Evolutionary conservation across 1,140 invertebrate species (phyloP).

Genomic region (Macrocentrus cingulum): DNA sequence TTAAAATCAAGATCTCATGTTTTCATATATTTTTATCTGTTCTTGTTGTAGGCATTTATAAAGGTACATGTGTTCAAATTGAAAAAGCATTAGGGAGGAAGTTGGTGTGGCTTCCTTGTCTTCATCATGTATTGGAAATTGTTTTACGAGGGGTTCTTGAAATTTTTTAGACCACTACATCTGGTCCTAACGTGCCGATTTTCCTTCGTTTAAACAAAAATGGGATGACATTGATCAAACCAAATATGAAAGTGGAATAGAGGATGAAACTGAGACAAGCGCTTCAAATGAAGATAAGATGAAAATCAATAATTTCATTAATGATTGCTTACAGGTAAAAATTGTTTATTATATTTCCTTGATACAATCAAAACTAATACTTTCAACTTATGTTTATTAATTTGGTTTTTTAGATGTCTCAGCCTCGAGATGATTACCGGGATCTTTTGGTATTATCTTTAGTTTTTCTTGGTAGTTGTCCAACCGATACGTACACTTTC

Average conservation of each 20-base stretch:
- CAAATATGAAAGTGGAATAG: conserved; percentile 6
- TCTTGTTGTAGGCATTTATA: neutral
- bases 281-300: conserved; percentile 7
- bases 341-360: neutral
- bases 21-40: too few species aligned
- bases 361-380: neutral
- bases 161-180: neutral
- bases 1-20: too few species aligned
- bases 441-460: conserved; percentile 29
- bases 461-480: conserved; percentile 28
- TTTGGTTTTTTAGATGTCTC: conserved; percentile 7
- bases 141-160: neutral
- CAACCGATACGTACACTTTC: conserved; percentile 14
- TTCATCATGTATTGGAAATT: conserved; percentile 2
- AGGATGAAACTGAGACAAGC: conserved; percentile 7
- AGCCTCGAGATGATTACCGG: conserved; percentile 28
- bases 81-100: neutral
- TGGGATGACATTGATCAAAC: neutral
- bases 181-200: neutral
- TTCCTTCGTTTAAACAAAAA: neutral
- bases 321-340: conserved; percentile 17
- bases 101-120: neutral
- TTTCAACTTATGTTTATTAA: neutral
- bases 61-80: neutral
- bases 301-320: conserved; percentile 10